Evolutionary conservation across 2,888 invertebrate genomes (phyloP), one percentile per base, ranked within the genome.

Genomic region (Scelioninae gen. 1): DNA sequence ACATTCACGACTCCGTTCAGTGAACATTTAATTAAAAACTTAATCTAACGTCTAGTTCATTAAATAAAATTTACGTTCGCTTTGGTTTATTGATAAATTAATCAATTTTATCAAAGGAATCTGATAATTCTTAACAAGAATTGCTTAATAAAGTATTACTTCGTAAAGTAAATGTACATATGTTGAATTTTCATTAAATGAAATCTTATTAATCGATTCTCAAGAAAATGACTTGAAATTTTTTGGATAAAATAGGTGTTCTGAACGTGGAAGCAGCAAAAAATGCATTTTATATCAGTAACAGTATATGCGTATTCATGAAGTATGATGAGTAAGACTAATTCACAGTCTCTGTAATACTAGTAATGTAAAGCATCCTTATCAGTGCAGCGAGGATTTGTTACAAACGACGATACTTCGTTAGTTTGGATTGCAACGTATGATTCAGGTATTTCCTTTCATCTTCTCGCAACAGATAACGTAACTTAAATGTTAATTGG

Each of bases 401-500:
- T 78, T 78, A 68, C 63, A 63, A 62, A 78, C 55, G 45, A 63
- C 69, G 69, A 71, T 78, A 69, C 78, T 66, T 82, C 66, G 72
- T 82, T 66, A 72, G 62, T 55, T 82, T 29, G 40, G 62, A 62
- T 74, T 40, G 49, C 45, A 68, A 68, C 43, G 51, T 62, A 29
- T 58, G 68, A 51, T 71, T 71, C 66, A 15, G 43, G 55, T 55
- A 82, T 69, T 72, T 71, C 66, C 71, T 82, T 77, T 82, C 71
- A 72, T 82, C 66, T 71, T 81, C 40, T 34, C 62, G 3, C 6
- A 62, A 31, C 31, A 68, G 56, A 55, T 72, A 62, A 68, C 16
- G 47, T 49, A 53, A 47, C 38, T 58, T 58, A 47, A 69, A 49
- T 69, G 58, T 71, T 51, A 71, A 60, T 60, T 60, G 49, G 10